Percentiles rank a stretch among this genome's conserved stretches.
phyloP scores from a whole-genome alignment of 2,113 vertebrate genomes.

The Octodon degus region DNA sequence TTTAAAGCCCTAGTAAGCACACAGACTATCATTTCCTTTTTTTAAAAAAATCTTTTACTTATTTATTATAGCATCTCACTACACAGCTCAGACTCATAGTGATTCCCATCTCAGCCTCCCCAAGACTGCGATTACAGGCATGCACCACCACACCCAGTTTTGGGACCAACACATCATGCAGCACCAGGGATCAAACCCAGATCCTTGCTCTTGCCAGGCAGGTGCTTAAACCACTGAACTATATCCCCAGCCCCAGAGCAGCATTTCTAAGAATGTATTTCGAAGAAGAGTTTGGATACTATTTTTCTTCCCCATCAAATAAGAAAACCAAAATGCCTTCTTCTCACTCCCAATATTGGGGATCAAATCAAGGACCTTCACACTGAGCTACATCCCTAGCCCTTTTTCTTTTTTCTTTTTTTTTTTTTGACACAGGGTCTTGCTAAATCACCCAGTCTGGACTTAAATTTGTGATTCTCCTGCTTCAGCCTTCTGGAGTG shows the following conservation, averaged over 20 bases:
- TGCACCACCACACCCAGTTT: too few species aligned
- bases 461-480: not conserved
- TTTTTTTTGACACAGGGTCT: not conserved
- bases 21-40: not conserved
- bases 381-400: not conserved
- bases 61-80: too few species aligned
- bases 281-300: not conserved
- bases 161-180: too few species aligned
- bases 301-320: not conserved
- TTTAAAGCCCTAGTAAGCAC: not conserved
- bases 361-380: not conserved
- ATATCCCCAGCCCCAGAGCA: too few species aligned
- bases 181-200: too few species aligned
- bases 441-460: not conserved
- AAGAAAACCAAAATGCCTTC: conserved; percentile 27
- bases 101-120: too few species aligned
- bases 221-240: too few species aligned
- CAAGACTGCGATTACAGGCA: too few species aligned
- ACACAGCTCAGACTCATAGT: too few species aligned
- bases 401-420: not conserved
- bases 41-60: too few species aligned
- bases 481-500: not conserved
- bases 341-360: not conserved
- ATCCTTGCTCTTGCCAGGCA: too few species aligned
- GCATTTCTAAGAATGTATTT: conserved; percentile 35